Evolutionary conservation across 2,113 vertebrate species (phyloP).

Genomic region (Perccottus glenii): DNA sequence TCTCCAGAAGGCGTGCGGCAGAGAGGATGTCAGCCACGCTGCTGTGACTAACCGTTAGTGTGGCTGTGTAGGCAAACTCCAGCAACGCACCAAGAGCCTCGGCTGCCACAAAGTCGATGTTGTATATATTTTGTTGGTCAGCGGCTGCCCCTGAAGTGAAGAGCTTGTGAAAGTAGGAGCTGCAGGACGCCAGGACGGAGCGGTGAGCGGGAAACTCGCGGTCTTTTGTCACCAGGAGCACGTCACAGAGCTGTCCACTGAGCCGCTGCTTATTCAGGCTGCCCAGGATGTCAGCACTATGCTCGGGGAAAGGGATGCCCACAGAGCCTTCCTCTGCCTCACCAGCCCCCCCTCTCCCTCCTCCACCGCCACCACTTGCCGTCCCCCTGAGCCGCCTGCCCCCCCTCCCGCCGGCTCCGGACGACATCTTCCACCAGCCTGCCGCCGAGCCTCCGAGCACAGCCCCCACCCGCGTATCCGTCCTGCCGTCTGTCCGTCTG

Average conservation of each 20-base stretch:
- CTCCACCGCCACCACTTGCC: constrained; percentile 61
- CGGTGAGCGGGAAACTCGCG: constrained; percentile 97
- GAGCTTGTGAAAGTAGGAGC: constrained; percentile 98
- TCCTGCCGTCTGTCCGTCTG: constrained; percentile 83
- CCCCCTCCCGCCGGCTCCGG: constrained; percentile 81
- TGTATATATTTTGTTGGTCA: constrained; percentile 94
- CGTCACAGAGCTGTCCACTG: constrained; percentile 92
- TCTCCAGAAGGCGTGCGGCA: constrained; percentile 92
- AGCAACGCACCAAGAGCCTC: constrained; percentile 93
- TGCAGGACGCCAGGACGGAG: constrained; percentile 96
- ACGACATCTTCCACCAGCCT: constrained; percentile 89
- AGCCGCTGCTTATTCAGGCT: constrained; percentile 94
- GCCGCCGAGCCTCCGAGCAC: constrained; percentile 84
- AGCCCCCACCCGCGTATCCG: constrained; percentile 82
- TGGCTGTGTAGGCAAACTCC: constrained; percentile 98
- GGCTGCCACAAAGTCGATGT: constrained; percentile 92
- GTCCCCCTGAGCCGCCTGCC: constrained; percentile 72
- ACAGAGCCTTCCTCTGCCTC: constrained; percentile 94
- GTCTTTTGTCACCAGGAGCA: constrained; percentile 92
- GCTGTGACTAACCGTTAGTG: constrained; percentile 92
- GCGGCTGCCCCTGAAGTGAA: constrained; percentile 95
- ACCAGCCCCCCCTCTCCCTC: constrained; percentile 69
- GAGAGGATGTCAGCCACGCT: constrained; percentile 94
- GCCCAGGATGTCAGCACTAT: constrained; percentile 95
- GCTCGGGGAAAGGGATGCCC: constrained; percentile 98